Conservation (phyloP, 2,888 invertebrate species). For the Tenthredo amoena region DNA sequence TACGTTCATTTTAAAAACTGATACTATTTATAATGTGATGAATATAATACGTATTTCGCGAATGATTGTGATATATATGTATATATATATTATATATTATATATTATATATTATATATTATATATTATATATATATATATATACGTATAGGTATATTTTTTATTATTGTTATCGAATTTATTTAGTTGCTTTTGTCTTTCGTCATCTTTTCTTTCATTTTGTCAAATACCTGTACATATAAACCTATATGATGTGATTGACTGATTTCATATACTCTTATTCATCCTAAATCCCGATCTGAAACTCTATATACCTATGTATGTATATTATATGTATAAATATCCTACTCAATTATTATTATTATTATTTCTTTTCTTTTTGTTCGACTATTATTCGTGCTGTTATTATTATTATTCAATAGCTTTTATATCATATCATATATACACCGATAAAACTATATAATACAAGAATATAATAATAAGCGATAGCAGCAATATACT, state of each 20-base stretch:
- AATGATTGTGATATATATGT: neutral
- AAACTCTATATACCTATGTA: neutral
- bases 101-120: no score
- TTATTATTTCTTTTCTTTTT: neutral
- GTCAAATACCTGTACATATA: neutral
- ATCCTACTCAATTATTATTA: neutral
- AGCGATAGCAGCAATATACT: neutral
- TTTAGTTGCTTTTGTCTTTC: neutral
- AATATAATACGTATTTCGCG: neutral
- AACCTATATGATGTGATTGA: neutral
- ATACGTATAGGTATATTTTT: neutral
- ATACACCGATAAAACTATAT: neutral
- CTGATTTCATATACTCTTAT: neutral
- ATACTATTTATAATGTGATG: neutral
- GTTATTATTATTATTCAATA: neutral
- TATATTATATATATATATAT: neutral
- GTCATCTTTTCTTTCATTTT: constrained; percentile 51
- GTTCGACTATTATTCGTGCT: neutral
- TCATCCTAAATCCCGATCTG: neutral
- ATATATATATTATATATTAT: neutral
- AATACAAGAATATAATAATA: constrained; percentile 5
- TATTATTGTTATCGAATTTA: no score
- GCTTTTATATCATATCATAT: neutral
- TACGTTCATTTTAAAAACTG: neutral
- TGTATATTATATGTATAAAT: neutral